A percentile compares a stretch with the other conserved stretches of the same genome.
These are phyloP conservation scores for Anthonomus grandis DNA, from an alignment of 1,140 invertebrate species.

Conservation along the genomic window DNA sequence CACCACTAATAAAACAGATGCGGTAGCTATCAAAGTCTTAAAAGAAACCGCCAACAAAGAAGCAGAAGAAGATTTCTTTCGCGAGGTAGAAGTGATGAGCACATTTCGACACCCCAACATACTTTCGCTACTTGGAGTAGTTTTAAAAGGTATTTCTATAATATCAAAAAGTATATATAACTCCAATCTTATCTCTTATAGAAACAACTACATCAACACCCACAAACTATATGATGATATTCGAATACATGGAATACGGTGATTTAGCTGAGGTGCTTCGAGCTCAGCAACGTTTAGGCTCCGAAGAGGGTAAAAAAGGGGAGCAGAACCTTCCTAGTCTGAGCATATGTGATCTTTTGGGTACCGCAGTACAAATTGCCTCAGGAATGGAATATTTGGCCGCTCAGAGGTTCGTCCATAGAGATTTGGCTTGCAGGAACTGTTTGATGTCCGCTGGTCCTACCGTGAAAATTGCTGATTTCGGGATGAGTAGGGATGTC, in stretches of 20 bases:
- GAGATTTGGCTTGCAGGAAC: constrained; percentile 88
- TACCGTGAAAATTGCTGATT: constrained; percentile 86
- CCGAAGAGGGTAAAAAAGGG: too few species aligned
- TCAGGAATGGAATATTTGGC: constrained; percentile 86
- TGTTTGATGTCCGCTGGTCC: constrained; percentile 79
- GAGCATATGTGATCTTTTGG: constrained; percentile 56
- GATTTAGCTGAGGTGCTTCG: constrained; percentile 82
- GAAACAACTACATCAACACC: constrained; percentile 52
- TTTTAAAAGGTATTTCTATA: constrained; percentile 72
- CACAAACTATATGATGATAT: constrained; percentile 85
- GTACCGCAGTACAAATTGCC: constrained; percentile 73
- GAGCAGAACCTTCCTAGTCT: constrained; percentile 47
- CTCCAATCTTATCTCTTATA: constrained; percentile 34
- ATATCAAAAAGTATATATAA: constrained; percentile 24
- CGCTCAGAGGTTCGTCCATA: constrained; percentile 84
- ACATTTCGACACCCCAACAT: constrained; percentile 85
- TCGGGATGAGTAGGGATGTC: constrained; percentile 86
- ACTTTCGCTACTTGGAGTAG: constrained; percentile 77
- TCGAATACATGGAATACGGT: constrained; percentile 88
- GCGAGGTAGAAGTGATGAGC: constrained; percentile 89
- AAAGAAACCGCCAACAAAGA: constrained; percentile 79
- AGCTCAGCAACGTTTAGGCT: constrained; percentile 54
- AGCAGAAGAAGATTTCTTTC: constrained; percentile 78
- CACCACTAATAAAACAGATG: constrained; percentile 50
- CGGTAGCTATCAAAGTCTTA: constrained; percentile 82